Evolutionary conservation across 2,888 invertebrate species (phyloP), one percentile per base, ranked within the genome.

Genomic region (Synanthedon formicaeformis): DNA sequence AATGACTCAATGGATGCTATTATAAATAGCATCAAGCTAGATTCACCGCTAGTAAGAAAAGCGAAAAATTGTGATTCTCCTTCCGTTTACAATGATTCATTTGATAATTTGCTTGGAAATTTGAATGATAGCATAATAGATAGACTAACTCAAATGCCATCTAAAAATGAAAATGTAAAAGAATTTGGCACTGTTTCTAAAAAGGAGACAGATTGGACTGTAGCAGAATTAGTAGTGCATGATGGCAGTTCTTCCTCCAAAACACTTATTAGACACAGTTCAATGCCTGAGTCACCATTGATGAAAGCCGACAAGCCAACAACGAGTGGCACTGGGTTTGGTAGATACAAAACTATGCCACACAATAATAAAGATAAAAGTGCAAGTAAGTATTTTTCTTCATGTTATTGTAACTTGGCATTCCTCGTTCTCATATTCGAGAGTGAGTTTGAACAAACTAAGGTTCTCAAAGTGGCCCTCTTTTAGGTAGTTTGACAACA

Each of bases 91-190:
- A 86, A 88, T 75, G 88, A 88, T 65, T 85, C 88, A 2, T 88
- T 88, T 73, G 88, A 88, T 58, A 81, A 66, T 62, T 69, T 86
- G 54, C 71, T 88, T 52, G 80, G 77, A 2, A 80, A 82, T 65
- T 70, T 88, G 57, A 84, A 88, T 72, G 87, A 88, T 51, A 86
- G 84, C 70, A 75, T 74, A 16, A 65, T 88, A 51, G 87, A 88
- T 45, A 68, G 70, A 53, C 60, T 88, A 45, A 78, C 87, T 45
- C 87, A 87, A 58, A 72, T 77, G 61, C 83, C 83, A 11, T 57
- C 68, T 10, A 76, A 68, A 54, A 61, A 64, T 54, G 65, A 69
- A 40, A 56, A 66, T 2, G 61, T 59, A 55, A 65, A 59, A 54
- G 64, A 62, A 54, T 53, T 54, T n/a, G 64, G 55, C 51, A 55